Evolutionary conservation across 2,888 invertebrate genomes (phyloP).

Genomic region (Tipula unca): DNA sequence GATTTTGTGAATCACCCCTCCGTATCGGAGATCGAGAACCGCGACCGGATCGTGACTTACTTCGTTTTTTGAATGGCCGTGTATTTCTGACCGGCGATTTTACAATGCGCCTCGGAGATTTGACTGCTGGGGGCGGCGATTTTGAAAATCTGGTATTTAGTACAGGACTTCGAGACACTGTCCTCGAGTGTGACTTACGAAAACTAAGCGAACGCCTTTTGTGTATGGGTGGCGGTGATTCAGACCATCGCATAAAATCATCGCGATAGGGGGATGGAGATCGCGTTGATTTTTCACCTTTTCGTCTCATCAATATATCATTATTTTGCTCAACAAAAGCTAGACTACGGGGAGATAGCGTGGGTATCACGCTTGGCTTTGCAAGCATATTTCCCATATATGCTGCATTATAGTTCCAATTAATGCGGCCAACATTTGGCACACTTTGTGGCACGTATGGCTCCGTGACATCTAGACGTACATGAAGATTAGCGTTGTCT

Average conservation of each 20-base stretch:
- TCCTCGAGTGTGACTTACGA: background rate
- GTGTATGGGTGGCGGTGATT: conserved; percentile 21
- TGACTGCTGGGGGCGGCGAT: background rate
- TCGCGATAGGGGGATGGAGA: conserved; percentile 23
- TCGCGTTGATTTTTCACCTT: conserved; percentile 24
- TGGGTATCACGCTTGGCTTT: conserved; percentile 24
- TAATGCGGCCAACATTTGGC: background rate
- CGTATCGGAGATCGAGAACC: background rate
- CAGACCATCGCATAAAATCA: conserved; percentile 19
- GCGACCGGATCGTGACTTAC: conserved; percentile 18
- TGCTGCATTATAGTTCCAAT: conserved; percentile 15
- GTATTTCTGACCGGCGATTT: conserved; percentile 10
- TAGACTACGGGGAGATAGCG: conserved; percentile 27
- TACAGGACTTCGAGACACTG: background rate
- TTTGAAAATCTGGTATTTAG: background rate
- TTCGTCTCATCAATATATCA: conserved; percentile 26
- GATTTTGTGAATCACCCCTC: conserved; percentile 1
- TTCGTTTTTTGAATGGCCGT: background rate
- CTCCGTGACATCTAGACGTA: conserved; percentile 24
- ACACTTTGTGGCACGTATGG: conserved; percentile 26
- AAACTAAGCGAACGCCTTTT: background rate
- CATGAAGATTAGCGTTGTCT: conserved; percentile 17
- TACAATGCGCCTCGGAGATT: conserved; percentile 19
- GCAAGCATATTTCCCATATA: conserved; percentile 22
- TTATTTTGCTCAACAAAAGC: conserved; percentile 28